Base-by-base conservation (phyloP, 2,888 invertebrate genomes). In the Drosophila mulleri region DNA sequence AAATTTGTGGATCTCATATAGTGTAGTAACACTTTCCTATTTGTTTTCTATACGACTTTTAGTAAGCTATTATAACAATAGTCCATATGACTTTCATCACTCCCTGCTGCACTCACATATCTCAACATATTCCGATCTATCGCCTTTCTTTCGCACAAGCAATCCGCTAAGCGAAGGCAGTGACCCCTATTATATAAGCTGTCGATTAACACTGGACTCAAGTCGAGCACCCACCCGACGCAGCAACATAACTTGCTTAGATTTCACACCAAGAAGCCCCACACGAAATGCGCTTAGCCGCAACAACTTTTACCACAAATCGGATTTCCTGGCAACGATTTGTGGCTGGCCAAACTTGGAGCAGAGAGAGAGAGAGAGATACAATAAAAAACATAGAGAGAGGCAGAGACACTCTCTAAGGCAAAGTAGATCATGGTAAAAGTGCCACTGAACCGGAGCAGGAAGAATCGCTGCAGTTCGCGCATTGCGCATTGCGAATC, bases 221-320 rank as follows among this genome's bases (percentile, higher is more conserved):
- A 18, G 20, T 37, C 54, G 41, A 32, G 32, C 44, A 44, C 20
- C 44, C 57, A 57, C 57, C 56, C 76, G 26, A 67, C 69, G 48
- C 75, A 60, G 44, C 41, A 35, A 58, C 54, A 59, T 60, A 65
- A 73, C 66, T 69, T 42, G 75, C 79, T 70, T 75, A 67, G 75
- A 79, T 78, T 79, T 79, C 70, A 70, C 75, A 75, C 50, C 70
- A 70, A 78, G 77, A 78, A 78, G 77, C 77, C 77, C 77, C 77
- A 64, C 70, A 78, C 78, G 67, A 75, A 68, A 44, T 39, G 48
- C 58, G 50, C 59, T 66, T 41, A 50, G 52, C 50, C 59, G 62
- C 68, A 82, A 87, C 74, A 85, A 85, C 85, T 89, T 87, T 85
- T 85, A 88, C 89, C 81, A 88, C 90, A 86, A 89, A 88, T 86